Evolutionary conservation across 2,113 vertebrate species (phyloP), one percentile per base, ranked within the genome.

Genomic region (Vulpes lagopus): DNA sequence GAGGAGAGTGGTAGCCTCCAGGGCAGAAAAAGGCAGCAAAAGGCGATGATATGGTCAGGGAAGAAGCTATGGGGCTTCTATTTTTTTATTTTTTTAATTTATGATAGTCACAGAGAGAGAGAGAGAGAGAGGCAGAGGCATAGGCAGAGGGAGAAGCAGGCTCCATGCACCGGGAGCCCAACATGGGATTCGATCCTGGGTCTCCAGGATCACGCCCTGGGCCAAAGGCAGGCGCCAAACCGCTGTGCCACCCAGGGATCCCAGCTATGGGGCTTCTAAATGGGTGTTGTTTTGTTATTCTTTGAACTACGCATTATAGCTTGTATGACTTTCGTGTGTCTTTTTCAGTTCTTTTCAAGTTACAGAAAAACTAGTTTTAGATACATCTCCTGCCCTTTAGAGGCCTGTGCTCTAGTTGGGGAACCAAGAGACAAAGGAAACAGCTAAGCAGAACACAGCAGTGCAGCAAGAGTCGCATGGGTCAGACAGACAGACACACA

Each of bases 1-100:
- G 49, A 43, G 59, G 73, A n/a, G 16, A 8, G 55, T 35, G 53
- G 32, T n/a, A 22, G 7, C 65, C 19, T 15, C 2, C 64, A 1
- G 16, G 2, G 35, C 30, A 17, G 35, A 0, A 0, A 23, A 19
- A 73, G 57, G 55, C 30, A 17, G 35, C 0, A 0, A 23, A 19
- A 73, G 57, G 55, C 27, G n/a, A 1, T 22, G 17, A 1, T 22
- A 3, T 3, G n/a, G 16, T 20, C 62, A 27, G 93, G 49, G 20
- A 35, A 25, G 67, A 60, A 38, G 22, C 10, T 1, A 1, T 1
- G 60, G 49, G 64, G 11, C 78, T 89, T 35, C 67, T 17, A 4
- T 35, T 35, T 35, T 35, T 35, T 35, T 35, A 35, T 35, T 35
- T 35, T 35, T 35, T 35, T 35, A 2, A 35, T 35, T 35, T 35